phyloP scores from a whole-genome alignment of 2,113 vertebrate genomes.

The Columbina picui region DNA sequence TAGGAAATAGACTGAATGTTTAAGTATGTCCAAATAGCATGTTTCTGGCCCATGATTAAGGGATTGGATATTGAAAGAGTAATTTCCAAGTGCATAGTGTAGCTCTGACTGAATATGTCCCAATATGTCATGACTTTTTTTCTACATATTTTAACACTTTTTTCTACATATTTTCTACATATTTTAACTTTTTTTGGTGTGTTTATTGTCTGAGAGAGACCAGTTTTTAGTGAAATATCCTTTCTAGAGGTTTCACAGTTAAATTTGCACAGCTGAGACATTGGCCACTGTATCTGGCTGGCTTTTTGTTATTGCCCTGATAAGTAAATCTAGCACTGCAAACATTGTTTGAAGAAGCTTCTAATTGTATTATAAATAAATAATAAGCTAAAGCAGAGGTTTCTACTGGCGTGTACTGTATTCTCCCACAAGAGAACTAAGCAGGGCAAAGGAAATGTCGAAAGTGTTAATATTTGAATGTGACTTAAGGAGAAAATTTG shows the following conservation, averaged over 20 bases:
- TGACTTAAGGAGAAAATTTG: neutral
- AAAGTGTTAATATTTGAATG: neutral
- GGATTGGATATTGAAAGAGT: neutral
- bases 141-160: neutral
- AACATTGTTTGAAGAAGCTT: neutral
- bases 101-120: neutral
- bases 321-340: neutral
- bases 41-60: neutral
- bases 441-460: neutral
- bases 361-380: neutral
- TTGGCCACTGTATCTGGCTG: neutral
- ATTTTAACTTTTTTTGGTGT: neutral
- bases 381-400: neutral
- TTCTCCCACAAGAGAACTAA: neutral
- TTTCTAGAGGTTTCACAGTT: neutral
- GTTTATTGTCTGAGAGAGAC: neutral
- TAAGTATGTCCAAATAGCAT: neutral
- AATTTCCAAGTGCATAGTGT: neutral
- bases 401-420: neutral
- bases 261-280: neutral
- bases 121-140: neutral
- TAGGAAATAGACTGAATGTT: neutral
- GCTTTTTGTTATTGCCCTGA: neutral
- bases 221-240: neutral
- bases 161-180: accelerated